Conservation (phyloP, 1,140 invertebrate species). For the Caerostris extrusa region DNA sequence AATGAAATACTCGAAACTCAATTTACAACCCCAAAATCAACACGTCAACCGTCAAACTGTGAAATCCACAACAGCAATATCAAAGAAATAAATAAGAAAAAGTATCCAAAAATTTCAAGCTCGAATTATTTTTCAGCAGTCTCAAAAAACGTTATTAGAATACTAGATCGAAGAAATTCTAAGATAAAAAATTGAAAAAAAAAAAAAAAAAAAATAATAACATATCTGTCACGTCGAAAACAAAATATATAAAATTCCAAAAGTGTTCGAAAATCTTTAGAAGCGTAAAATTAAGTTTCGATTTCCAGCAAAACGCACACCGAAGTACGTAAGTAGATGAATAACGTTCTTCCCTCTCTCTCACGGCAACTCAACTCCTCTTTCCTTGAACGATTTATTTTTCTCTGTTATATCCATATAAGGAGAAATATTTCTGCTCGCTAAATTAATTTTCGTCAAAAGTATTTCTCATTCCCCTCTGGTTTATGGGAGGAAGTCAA, state of each 20-base stretch:
- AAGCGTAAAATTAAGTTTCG: neutral
- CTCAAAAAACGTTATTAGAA: neutral
- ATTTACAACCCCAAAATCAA: too few species aligned
- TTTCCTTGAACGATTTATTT: neutral
- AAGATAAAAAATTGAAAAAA: neutral
- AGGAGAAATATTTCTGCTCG: neutral
- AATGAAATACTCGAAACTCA: too few species aligned
- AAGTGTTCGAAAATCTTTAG: neutral
- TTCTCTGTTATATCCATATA: neutral
- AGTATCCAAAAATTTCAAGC: too few species aligned
- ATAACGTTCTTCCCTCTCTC: neutral
- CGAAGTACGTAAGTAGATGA: neutral
- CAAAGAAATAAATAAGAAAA: too few species aligned
- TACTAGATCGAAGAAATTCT: neutral
- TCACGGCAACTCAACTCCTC: too few species aligned
- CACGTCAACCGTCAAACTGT: too few species aligned
- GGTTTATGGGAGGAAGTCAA: neutral
- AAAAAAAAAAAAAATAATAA: neutral
- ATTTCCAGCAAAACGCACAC: neutral
- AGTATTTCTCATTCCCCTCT: neutral
- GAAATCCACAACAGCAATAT: too few species aligned
- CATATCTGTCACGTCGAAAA: neutral
- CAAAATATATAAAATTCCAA: neutral
- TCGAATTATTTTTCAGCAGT: neutral
- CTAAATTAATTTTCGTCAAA: neutral